Percentiles rank a stretch among this genome's conserved stretches.
Evolutionary conservation across 2,797 vertebrate genomes (phyloP).

Genomic region (Odontamblyopus lacepedii): DNA sequence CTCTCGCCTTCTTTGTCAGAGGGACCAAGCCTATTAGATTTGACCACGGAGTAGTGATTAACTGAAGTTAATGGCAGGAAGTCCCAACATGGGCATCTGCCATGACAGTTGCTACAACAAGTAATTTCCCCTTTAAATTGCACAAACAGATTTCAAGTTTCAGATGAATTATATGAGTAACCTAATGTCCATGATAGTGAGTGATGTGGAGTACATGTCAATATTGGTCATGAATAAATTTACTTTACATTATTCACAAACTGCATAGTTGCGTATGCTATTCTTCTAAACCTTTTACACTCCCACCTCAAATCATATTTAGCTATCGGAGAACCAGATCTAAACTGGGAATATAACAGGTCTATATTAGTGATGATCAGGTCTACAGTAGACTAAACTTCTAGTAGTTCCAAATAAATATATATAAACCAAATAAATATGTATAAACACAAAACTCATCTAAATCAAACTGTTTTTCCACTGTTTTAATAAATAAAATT

Average conservation of each 20-base stretch:
- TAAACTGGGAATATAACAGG: no score
- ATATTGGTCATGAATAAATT: background rate
- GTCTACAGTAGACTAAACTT: no score
- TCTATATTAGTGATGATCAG: no score
- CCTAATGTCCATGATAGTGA: background rate
- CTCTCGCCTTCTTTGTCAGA: slow-evolving; percentile 35
- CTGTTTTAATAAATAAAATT: background rate
- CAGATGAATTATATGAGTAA: background rate
- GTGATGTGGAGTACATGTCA: background rate
- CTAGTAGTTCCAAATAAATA: no score
- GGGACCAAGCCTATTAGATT: slow-evolving; percentile 29
- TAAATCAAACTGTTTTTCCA: no score
- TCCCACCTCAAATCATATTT: no score
- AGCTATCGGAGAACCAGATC: no score
- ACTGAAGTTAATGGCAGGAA: slow-evolving; percentile 48
- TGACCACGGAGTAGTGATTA: slow-evolving; percentile 46
- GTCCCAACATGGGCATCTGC: slow-evolving; percentile 39
- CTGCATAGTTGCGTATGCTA: no score
- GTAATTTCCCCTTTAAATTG: slow-evolving; percentile 30
- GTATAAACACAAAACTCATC: no score
- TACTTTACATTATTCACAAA: background rate
- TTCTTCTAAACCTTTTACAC: no score
- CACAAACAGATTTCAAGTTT: background rate
- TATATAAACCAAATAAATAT: no score
- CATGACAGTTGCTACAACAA: slow-evolving; percentile 47